Evolutionary conservation across 1,140 invertebrate species (phyloP).

Genomic region (Archegozetes longisetosus): DNA sequence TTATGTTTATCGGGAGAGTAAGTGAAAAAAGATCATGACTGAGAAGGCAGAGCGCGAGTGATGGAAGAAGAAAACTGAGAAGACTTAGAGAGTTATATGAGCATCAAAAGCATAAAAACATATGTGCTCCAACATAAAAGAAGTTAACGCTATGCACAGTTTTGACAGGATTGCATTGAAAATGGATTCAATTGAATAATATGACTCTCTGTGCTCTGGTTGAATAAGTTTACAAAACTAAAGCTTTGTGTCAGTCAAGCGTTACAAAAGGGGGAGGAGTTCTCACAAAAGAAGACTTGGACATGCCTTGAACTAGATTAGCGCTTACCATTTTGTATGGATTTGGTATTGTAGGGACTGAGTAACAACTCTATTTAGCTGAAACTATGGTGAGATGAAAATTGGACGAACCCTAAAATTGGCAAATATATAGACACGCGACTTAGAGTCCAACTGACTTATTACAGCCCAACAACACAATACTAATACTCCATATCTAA

Average conservation of each 20-base stretch:
- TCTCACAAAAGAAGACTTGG: neutral
- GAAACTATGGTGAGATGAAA: neutral
- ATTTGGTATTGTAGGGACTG: neutral
- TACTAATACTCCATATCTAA: neutral
- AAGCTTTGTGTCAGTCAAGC: neutral
- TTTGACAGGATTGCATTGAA: neutral
- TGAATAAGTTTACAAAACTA: neutral
- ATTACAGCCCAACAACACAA: neutral
- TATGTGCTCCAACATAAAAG: neutral
- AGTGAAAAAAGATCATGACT: too few species aligned
- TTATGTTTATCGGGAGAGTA: too few species aligned
- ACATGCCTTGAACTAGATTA: neutral
- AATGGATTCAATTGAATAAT: neutral
- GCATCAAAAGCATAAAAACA: neutral
- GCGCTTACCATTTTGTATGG: neutral
- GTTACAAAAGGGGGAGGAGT: neutral
- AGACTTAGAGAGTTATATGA: too few species aligned
- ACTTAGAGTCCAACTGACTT: neutral
- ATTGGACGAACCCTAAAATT: neutral
- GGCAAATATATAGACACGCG: neutral
- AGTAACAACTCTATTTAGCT: neutral
- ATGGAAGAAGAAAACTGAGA: too few species aligned
- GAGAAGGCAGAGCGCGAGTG: too few species aligned
- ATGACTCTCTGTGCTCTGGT: neutral
- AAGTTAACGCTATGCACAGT: neutral